phyloP scores from a whole-genome alignment of 2,113 vertebrate genomes.

The Otolemur garnettii region DNA sequence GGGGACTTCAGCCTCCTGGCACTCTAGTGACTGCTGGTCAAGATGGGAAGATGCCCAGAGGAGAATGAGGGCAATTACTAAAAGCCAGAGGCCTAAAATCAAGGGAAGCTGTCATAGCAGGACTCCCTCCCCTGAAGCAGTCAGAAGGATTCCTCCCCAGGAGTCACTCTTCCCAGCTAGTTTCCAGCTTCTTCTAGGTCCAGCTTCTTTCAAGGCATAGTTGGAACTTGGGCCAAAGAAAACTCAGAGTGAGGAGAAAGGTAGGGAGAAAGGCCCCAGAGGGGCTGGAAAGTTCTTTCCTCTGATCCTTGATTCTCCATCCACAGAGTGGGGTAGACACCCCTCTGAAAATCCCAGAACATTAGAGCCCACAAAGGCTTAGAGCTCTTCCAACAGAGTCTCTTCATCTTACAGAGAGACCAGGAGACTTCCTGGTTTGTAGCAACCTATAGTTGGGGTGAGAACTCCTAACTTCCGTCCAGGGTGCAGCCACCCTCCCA shows the following conservation, averaged over 20 bases:
- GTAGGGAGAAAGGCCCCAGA: background rate
- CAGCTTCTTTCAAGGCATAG: background rate
- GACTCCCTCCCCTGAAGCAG: background rate
- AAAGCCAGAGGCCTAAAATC: background rate
- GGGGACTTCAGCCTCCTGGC: background rate
- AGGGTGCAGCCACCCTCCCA: background rate
- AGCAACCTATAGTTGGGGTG: background rate
- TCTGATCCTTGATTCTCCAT: background rate
- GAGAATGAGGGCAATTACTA: background rate
- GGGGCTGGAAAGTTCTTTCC: background rate
- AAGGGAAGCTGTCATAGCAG: too few relatives aligned
- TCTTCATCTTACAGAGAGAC: background rate
- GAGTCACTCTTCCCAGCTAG: background rate
- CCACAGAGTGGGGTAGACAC: background rate
- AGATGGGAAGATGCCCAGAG: background rate
- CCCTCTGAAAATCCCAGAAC: background rate
- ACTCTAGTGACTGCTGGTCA: slow-evolving; percentile 1
- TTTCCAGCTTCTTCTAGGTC: too few relatives aligned
- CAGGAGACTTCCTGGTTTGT: background rate
- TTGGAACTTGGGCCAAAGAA: background rate
- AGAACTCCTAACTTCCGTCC: too few relatives aligned
- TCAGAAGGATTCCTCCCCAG: background rate
- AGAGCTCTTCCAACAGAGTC: background rate
- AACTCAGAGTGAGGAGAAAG: background rate
- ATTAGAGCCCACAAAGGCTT: background rate